These are phyloP conservation scores for Cephus nigrinus DNA, from an alignment of 2,888 invertebrate genomes.

Conservation along the genomic window DNA sequence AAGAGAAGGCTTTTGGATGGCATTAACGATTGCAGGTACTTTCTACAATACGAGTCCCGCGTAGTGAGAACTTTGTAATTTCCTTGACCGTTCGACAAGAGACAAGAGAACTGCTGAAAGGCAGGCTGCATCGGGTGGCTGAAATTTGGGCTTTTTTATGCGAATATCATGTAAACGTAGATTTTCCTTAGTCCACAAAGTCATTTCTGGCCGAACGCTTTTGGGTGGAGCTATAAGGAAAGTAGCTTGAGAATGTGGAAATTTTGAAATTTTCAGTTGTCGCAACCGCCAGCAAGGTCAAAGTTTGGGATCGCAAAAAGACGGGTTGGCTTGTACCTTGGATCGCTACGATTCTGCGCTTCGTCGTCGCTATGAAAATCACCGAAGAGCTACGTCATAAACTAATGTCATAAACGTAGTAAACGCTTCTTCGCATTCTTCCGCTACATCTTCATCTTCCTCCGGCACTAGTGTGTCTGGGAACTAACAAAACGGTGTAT, in stretches of 20 bases:
- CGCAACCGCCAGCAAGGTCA: constrained; percentile 46
- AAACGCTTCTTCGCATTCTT: background rate
- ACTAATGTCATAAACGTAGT: background rate
- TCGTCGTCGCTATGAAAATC: constrained; percentile 25
- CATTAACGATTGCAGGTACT: background rate
- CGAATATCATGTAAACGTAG: background rate
- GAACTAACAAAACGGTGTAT: background rate
- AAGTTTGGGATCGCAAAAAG: constrained; percentile 50
- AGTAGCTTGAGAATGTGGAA: background rate
- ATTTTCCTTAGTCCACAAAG: background rate
- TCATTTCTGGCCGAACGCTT: background rate
- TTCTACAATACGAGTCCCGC: background rate
- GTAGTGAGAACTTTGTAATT: background rate
- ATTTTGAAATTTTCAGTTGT: constrained; percentile 50
- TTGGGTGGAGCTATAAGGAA: background rate
- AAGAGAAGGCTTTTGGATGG: background rate
- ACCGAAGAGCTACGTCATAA: background rate
- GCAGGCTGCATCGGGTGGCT: background rate
- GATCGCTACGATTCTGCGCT: constrained; percentile 52
- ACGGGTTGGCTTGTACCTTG: constrained; percentile 46
- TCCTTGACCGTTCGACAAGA: background rate
- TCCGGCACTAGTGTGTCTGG: background rate
- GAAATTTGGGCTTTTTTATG: background rate
- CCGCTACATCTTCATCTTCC: background rate
- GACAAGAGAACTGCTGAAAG: background rate